These are phyloP conservation scores for Agapornis canus DNA, from an alignment of 2,797 vertebrate species.

Conservation along the genomic window DNA sequence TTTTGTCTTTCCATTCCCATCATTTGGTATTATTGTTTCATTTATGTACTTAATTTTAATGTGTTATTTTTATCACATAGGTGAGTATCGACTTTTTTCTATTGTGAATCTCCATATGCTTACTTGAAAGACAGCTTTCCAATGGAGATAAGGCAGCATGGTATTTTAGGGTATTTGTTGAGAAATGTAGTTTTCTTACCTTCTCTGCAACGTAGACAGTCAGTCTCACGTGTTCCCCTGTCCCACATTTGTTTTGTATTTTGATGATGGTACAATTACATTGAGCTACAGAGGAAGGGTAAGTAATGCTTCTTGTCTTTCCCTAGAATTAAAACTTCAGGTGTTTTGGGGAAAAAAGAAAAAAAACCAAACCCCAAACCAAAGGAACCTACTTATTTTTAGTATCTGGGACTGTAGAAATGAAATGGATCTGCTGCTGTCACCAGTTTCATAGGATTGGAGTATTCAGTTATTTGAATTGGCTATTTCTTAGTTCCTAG, in stretches of 20 bases:
- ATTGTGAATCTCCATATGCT: neutral
- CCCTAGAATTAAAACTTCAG: neutral
- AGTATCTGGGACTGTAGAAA: neutral
- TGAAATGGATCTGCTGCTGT: neutral
- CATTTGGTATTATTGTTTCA: neutral
- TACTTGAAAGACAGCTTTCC: neutral
- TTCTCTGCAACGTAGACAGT: neutral
- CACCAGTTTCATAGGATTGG: neutral
- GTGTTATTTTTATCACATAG: neutral
- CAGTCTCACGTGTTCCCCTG: neutral
- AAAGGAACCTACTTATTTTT: neutral
- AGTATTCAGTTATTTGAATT: neutral
- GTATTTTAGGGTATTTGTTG: neutral
- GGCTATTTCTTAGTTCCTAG: neutral
- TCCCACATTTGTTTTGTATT: constrained; percentile 37
- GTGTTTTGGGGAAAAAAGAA: neutral
- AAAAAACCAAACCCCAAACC: neutral
- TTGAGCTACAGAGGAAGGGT: constrained; percentile 30
- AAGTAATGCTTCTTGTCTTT: constrained; percentile 31
- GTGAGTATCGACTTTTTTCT: neutral
- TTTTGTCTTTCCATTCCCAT: neutral
- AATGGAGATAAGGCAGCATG: neutral
- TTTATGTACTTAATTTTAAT: neutral
- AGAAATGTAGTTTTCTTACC: constrained; percentile 17
- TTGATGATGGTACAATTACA: constrained; percentile 34